Evolutionary conservation across 1,140 invertebrate species (phyloP).

Genomic region (Hypsibius dujardini): DNA sequence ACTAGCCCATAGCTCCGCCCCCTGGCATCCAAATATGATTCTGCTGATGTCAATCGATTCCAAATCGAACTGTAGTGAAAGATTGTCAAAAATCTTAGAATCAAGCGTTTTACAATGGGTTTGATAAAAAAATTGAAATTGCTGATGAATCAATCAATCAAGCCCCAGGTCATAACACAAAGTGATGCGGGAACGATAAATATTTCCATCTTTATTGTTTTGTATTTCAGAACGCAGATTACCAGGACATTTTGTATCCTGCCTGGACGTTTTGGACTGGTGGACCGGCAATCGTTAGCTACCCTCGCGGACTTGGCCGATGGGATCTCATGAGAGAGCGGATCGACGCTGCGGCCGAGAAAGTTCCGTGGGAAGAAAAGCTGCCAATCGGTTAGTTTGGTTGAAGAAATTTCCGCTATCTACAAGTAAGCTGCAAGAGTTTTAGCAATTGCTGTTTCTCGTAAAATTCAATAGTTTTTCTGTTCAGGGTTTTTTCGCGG

Average conservation of each 20-base stretch:
- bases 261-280: conserved; percentile 96
- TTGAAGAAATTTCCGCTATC: too few relatives aligned
- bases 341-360: conserved; percentile 37
- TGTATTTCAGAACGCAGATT: conserved; percentile 46
- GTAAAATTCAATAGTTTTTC: too few relatives aligned
- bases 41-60: too few relatives aligned
- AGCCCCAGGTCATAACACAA: conserved; percentile 20
- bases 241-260: conserved; percentile 84
- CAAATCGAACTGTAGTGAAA: too few relatives aligned
- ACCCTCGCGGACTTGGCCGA: conserved; percentile 73
- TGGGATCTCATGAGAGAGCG: conserved; percentile 63
- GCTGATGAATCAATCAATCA: conserved; percentile 21
- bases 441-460: too few relatives aligned
- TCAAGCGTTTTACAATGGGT: too few relatives aligned
- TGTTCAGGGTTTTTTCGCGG: conserved; percentile 60
- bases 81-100: too few relatives aligned
- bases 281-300: conserved; percentile 76
- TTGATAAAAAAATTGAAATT: conserved; percentile 16
- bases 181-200: conserved; percentile 16
- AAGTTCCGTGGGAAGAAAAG: conserved; percentile 61
- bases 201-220: conserved; percentile 20
- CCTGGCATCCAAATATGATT: too few relatives aligned
- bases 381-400: conserved; percentile 36
- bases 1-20: too few relatives aligned
- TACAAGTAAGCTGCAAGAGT: too few relatives aligned